phyloP scores from a whole-genome alignment of 2,797 vertebrate genomes.

The Eulemur albifrons region DNA sequence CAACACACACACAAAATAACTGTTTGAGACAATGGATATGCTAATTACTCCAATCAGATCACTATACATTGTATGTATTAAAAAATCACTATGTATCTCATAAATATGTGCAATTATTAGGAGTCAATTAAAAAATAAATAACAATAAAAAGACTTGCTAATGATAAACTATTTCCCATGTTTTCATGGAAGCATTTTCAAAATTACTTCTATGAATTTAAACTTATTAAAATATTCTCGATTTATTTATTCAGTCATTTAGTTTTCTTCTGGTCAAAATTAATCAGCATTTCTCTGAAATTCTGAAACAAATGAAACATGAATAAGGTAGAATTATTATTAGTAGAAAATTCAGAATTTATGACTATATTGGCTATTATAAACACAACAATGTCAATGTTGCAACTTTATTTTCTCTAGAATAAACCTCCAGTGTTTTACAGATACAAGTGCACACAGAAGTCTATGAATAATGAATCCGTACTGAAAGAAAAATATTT shows the following conservation, averaged over 20 bases:
- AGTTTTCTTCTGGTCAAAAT: background rate
- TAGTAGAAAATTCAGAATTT: background rate
- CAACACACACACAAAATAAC: background rate
- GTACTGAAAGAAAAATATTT: background rate
- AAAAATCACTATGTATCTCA: background rate
- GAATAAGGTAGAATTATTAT: background rate
- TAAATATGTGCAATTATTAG: background rate
- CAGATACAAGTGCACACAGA: background rate
- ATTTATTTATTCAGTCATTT: background rate
- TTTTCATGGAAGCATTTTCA: background rate
- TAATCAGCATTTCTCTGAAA: background rate
- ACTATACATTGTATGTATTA: background rate
- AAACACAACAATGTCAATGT: background rate
- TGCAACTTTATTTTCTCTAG: background rate
- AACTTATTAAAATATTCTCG: background rate
- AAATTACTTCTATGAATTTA: background rate
- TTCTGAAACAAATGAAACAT: background rate
- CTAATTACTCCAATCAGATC: background rate
- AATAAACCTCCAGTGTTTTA: background rate
- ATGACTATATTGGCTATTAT: background rate
- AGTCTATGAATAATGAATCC: background rate
- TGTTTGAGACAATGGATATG: background rate
- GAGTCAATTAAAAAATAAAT: background rate
- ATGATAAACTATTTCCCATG: background rate
- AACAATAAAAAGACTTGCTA: background rate